Conservation (phyloP, 2,113 vertebrate species). For the Mustelus asterias region DNA sequence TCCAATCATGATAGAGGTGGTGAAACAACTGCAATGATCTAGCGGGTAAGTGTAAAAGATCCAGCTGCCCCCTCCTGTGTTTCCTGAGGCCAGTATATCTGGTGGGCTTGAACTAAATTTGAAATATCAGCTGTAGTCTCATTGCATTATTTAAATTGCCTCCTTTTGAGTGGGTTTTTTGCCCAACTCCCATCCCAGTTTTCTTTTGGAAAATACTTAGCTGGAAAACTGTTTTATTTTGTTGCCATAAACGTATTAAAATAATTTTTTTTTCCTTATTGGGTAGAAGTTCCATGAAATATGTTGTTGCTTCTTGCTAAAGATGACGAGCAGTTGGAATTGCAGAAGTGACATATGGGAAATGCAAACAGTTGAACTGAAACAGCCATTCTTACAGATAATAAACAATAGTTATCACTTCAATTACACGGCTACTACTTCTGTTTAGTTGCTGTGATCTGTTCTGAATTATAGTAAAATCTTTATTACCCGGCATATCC, state of each 20-base stretch:
- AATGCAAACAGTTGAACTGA: background rate
- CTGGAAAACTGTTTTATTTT: background rate
- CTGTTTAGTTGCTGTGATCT: background rate
- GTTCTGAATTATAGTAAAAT: background rate
- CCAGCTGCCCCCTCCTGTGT: too few species aligned
- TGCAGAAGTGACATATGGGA: background rate
- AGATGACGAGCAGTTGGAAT: background rate
- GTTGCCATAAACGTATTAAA: background rate
- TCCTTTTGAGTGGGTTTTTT: too few species aligned
- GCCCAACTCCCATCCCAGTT: too few species aligned
- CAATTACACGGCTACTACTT: background rate
- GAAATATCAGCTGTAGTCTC: too few species aligned
- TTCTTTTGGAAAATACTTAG: background rate
- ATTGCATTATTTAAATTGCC: too few species aligned
- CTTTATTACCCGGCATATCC: too few species aligned
- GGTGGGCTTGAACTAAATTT: too few species aligned
- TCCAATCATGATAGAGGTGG: too few species aligned
- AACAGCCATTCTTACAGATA: background rate
- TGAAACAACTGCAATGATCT: too few species aligned
- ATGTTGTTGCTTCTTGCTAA: background rate
- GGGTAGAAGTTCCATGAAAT: background rate
- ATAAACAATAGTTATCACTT: background rate
- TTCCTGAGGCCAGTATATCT: too few species aligned
- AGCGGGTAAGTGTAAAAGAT: too few species aligned
- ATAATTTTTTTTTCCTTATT: background rate